A percentile compares a stretch with the other conserved stretches of the same genome.
These are phyloP conservation scores for Fregata magnificens DNA, from an alignment of 2,113 vertebrate genomes.

Conservation along the genomic window DNA sequence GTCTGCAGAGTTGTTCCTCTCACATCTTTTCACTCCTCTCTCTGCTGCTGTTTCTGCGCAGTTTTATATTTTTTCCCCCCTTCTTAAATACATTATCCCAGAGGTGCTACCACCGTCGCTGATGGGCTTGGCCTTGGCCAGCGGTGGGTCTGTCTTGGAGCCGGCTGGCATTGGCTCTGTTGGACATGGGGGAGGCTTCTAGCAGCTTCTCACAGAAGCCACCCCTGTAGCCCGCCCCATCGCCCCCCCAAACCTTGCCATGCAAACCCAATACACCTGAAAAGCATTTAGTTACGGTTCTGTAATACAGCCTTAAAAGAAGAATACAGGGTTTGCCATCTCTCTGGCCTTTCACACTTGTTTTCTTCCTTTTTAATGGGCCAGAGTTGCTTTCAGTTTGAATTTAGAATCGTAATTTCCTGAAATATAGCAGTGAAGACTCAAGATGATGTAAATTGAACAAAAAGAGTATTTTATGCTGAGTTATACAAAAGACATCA, in stretches of 20 bases:
- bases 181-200: background rate
- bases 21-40: background rate
- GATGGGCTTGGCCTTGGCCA: background rate
- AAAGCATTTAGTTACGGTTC: background rate
- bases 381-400: background rate
- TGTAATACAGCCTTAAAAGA: background rate
- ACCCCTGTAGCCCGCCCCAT: background rate
- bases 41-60: too few relatives aligned
- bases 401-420: background rate
- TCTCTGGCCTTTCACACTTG: background rate
- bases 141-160: rapidly evolving
- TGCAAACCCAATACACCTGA: background rate
- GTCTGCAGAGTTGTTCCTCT: background rate
- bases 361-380: background rate
- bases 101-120: background rate
- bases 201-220: background rate
- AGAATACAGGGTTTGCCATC: background rate
- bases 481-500: background rate
- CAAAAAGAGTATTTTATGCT: background rate
- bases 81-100: background rate
- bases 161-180: background rate
- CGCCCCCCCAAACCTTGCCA: background rate
- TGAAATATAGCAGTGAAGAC: background rate
- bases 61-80: too few relatives aligned
- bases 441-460: background rate